These are phyloP conservation scores for Tridacna gigas DNA, from an alignment of 2,888 invertebrate genomes.

Conservation along the genomic window DNA sequence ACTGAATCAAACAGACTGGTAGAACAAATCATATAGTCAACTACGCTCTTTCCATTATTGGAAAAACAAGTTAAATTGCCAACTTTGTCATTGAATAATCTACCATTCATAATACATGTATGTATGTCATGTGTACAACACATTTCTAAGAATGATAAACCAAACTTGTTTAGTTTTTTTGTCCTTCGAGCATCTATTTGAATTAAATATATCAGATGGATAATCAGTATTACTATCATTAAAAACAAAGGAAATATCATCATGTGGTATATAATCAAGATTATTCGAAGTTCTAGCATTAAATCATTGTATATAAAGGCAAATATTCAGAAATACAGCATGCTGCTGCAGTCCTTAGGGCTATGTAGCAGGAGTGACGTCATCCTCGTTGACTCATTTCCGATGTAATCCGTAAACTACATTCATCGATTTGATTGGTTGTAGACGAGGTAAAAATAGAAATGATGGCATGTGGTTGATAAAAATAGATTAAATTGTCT, in stretches of 20 bases:
- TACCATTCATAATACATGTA: slow-evolving; percentile 22
- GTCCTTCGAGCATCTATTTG: slow-evolving; percentile 1
- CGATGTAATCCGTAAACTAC: too few relatives aligned
- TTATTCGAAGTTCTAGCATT: slow-evolving; percentile 10
- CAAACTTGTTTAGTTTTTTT: slow-evolving; percentile 13
- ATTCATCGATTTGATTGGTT: too few relatives aligned
- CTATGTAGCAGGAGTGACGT: too few relatives aligned
- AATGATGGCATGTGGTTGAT: too few relatives aligned
- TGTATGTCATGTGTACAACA: slow-evolving; percentile 19
- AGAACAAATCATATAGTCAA: slow-evolving; percentile 14
- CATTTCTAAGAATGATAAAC: slow-evolving; percentile 9
- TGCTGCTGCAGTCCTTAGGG: too few relatives aligned
- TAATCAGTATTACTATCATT: slow-evolving; percentile 8
- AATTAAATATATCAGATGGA: slow-evolving; percentile 8
- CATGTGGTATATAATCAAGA: slow-evolving; percentile 17
- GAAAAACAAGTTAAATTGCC: slow-evolving; percentile 27
- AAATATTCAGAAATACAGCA: too few relatives aligned
- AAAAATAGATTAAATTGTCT: too few relatives aligned
- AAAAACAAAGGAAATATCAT: slow-evolving; percentile 15
- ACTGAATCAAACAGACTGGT: neutral
- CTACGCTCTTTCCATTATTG: slow-evolving; percentile 19
- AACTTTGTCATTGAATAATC: slow-evolving; percentile 12
- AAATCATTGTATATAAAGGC: too few relatives aligned
- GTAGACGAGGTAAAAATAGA: too few relatives aligned
- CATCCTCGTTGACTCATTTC: too few relatives aligned